A percentile compares a stretch with the other conserved stretches of the same genome.
Evolutionary conservation across 2,797 vertebrate species (phyloP).

Genomic region (Oceanodroma leucorhoa): DNA sequence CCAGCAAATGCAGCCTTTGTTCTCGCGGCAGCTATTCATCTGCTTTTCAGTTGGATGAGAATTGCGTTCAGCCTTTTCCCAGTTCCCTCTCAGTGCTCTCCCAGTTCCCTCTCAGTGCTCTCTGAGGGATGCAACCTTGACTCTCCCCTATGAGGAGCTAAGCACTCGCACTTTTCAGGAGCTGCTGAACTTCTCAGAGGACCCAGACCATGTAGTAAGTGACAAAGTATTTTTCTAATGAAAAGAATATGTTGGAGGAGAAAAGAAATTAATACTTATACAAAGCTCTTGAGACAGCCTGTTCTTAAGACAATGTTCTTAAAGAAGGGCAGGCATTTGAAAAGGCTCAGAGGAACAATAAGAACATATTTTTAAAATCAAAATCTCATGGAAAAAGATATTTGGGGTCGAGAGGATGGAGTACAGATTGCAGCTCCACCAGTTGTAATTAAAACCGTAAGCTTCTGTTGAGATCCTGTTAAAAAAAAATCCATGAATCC

Average conservation of each 20-base stretch:
- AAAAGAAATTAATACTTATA: slow-evolving; percentile 33
- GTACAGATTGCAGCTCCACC: slow-evolving; percentile 33
- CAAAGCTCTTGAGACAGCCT: neutral
- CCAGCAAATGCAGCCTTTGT: neutral
- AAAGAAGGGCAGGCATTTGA: slow-evolving; percentile 9
- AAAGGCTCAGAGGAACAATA: slow-evolving; percentile 29
- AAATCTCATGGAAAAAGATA: slow-evolving; percentile 36
- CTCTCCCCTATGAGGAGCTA: neutral
- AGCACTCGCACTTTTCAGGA: neutral
- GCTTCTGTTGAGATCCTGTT: neutral
- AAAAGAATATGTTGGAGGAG: neutral
- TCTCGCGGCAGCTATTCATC: neutral
- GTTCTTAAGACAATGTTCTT: neutral
- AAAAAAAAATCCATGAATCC: neutral
- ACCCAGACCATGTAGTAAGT: neutral
- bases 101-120: neutral
- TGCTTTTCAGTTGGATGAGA: neutral
- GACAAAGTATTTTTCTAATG: neutral
- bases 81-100: neutral
- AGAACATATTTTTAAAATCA: slow-evolving; percentile 41
- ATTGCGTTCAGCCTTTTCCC: neutral
- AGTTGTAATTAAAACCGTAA: slow-evolving; percentile 3
- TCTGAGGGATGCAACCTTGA: neutral
- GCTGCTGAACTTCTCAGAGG: neutral
- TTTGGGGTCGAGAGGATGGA: neutral